Base-by-base conservation (phyloP, 2,888 invertebrate genomes). In the Megastigmus dorsalis region DNA sequence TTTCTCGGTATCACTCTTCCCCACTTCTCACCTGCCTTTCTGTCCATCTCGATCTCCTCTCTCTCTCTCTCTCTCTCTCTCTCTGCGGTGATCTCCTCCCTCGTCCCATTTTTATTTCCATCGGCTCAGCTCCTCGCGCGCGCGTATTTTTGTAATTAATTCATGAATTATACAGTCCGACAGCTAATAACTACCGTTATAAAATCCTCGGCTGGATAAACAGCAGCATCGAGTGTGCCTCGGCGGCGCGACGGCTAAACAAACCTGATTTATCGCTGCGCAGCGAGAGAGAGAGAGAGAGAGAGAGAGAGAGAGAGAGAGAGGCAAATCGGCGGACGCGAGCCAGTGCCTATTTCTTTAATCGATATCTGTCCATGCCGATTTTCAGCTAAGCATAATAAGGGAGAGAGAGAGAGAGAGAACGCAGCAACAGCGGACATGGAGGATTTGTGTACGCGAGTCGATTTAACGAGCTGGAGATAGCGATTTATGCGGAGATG, bases 61-160 rank as follows among this genome's bases (percentile, higher is more conserved):
- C 72, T 72, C 57, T n/a, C n/a, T n/a, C n/a, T n/a, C 26, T 30
- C 45, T 48, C 28, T 60, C 36, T 36, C 4, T 55, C 33, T 20
- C 69, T 23, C 13, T 38, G 15, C 20, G 3, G 60, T 20, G 13
- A n/a, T 41, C n/a, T 36, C 48, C 63, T 41, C 65, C 57, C 72
- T 72, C 57, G 59, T 57, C 66, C 52, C 48, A 48, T 48, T 38
- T 65, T 52, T 54, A n/a, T 23, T 45, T 55, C 60, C 43, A n/a
- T 69, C 28, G 23, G 1, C 71, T n/a, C 7, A 13, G 5, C n/a
- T n/a, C n/a, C n/a, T n/a, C n/a, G n/a, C n/a, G n/a, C 54, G 28
- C 38, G 55, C 28, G 50, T 81, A 80, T 81, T 80, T 81, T 78
- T 80, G 81, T 80, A 82, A 82, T 82, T 81, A 82, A 82, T 80